phyloP scores from a whole-genome alignment of 2,888 invertebrate genomes.

The Zhuqinia jingwanae region DNA sequence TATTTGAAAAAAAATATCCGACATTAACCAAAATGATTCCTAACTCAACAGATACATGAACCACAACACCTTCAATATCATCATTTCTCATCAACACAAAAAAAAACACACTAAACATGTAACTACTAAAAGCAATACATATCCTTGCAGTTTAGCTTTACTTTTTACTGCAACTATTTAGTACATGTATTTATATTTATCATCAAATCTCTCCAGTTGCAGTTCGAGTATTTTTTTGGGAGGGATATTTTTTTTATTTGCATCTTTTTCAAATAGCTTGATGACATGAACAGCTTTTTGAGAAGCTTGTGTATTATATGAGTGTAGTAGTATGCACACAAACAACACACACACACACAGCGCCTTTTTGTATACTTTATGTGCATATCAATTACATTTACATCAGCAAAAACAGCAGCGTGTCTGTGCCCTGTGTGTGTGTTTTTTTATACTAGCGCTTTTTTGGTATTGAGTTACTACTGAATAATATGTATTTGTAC shows the following conservation, averaged over 20 bases:
- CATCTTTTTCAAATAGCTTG: not conserved
- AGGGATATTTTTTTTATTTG: slow-evolving; percentile 30
- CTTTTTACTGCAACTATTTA: not conserved
- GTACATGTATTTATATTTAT: not conserved
- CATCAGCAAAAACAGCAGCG: not conserved
- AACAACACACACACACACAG: not conserved
- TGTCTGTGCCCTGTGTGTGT: not conserved
- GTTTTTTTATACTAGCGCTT: slow-evolving; percentile 9
- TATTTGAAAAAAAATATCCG: not conserved
- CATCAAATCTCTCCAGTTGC: not conserved
- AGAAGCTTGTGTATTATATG: not conserved
- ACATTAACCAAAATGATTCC: not conserved
- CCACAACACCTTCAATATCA: not conserved
- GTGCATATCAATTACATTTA: slow-evolving; percentile 19
- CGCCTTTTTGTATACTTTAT: not conserved
- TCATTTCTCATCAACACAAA: too few relatives aligned
- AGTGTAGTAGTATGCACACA: too few relatives aligned
- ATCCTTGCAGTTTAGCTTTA: not conserved
- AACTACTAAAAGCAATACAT: not conserved
- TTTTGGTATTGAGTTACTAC: slow-evolving; percentile 55
- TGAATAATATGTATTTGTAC: too few relatives aligned
- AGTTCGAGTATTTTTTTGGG: too few relatives aligned
- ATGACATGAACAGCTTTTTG: not conserved
- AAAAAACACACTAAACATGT: not conserved
- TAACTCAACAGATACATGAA: not conserved